These are phyloP conservation scores for Heterohyrax brucei DNA, from an alignment of 2,797 vertebrate genomes.

Conservation along the genomic window DNA sequence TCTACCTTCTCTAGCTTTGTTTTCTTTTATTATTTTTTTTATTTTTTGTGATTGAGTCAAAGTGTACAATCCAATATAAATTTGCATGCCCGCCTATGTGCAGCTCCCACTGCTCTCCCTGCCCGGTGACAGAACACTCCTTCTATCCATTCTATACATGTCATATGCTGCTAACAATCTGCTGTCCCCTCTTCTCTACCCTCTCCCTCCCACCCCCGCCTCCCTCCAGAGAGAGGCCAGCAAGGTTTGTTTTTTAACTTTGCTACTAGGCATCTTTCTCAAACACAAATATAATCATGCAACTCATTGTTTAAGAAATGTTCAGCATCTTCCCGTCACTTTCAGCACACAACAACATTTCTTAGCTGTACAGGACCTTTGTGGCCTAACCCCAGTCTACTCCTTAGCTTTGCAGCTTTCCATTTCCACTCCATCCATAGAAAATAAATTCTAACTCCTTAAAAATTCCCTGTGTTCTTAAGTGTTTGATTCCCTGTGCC, in stretches of 20 bases:
- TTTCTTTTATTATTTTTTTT: not conserved
- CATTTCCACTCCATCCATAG: not conserved
- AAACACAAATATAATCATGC: conserved; percentile 25
- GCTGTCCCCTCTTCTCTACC: too few species aligned
- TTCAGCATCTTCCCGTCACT: not conserved
- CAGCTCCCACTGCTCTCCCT: too few species aligned
- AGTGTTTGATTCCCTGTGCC: not conserved
- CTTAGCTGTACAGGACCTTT: not conserved
- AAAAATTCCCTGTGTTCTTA: not conserved
- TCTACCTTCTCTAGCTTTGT: not conserved
- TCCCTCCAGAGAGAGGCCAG: too few species aligned
- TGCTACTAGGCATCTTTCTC: conserved; percentile 24
- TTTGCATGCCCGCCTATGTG: too few species aligned
- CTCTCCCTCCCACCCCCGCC: too few species aligned
- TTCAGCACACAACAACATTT: conserved; percentile 37
- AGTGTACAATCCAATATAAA: too few species aligned
- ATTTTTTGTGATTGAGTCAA: too few species aligned
- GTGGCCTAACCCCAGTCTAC: not conserved
- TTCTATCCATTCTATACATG: too few species aligned
- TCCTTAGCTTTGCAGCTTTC: not conserved
- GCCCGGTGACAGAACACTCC: too few species aligned
- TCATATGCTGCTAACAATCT: too few species aligned
- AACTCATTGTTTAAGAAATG: conserved; percentile 65
- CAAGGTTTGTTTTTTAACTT: conserved; percentile 9
- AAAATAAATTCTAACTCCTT: not conserved